These are phyloP conservation scores for Alviniconcha marisindica DNA, from an alignment of 1,140 invertebrate species.

Conservation along the genomic window DNA sequence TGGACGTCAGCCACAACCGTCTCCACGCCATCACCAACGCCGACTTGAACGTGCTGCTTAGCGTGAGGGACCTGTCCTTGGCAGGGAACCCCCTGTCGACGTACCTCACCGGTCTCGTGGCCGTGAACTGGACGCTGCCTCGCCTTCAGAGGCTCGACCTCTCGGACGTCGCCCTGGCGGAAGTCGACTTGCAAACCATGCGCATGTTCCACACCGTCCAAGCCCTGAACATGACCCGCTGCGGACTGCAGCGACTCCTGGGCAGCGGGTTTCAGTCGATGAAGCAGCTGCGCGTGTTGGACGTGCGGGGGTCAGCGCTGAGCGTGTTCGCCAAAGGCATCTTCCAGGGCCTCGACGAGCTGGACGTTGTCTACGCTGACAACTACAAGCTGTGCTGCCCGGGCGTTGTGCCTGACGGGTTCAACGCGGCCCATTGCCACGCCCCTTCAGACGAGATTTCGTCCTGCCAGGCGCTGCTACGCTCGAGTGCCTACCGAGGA, in stretches of 20 bases:
- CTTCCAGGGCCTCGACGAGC: not conserved
- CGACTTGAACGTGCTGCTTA: not conserved
- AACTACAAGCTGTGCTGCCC: slow-evolving; percentile 32
- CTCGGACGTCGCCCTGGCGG: not conserved
- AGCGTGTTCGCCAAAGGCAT: not conserved
- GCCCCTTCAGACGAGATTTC: slow-evolving; percentile 12
- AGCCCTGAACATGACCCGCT: not conserved
- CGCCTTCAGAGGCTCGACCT: not conserved
- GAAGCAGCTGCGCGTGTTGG: not conserved
- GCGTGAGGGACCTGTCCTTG: slow-evolving; percentile 21
- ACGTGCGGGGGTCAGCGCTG: not conserved
- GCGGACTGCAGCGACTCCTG: not conserved
- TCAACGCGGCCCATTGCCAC: not conserved
- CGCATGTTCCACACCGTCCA: slow-evolving; percentile 2
- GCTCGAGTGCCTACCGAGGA: not conserved
- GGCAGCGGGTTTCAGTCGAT: not conserved
- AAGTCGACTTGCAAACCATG: not conserved
- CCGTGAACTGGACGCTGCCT: not conserved
- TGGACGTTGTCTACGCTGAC: slow-evolving; percentile 42
- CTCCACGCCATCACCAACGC: not conserved
- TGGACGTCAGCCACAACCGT: slow-evolving; percentile 41
- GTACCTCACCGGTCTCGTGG: not conserved
- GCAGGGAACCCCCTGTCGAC: not conserved
- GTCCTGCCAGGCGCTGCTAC: not conserved
- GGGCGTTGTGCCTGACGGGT: not conserved